phyloP scores from a whole-genome alignment of 2,797 vertebrate species.

The Hoplostethus mediterraneus region DNA sequence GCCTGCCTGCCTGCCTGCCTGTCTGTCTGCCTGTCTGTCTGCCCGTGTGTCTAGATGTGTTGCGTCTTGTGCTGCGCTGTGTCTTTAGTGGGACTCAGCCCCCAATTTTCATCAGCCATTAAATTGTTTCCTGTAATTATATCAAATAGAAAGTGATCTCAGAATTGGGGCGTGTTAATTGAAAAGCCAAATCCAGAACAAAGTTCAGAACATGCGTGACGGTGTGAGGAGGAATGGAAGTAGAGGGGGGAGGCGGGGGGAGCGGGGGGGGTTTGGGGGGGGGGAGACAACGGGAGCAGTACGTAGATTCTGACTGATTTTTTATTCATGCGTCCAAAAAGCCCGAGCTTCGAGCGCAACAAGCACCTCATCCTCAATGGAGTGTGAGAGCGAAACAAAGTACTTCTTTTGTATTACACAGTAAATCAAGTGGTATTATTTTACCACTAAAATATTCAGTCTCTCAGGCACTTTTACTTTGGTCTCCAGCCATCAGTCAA shows the following conservation, averaged over 20 bases:
- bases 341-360: constrained; percentile 74
- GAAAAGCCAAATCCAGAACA: constrained; percentile 95
- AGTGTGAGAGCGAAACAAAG: constrained; percentile 85
- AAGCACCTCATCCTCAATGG: constrained; percentile 83
- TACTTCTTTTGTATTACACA: constrained; percentile 89
- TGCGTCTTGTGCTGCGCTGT: constrained; percentile 68
- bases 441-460: constrained; percentile 95
- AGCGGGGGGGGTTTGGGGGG: not conserved
- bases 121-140: constrained; percentile 98
- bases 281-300: not conserved
- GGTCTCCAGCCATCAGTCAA: constrained; percentile 96
- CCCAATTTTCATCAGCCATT: constrained; percentile 95
- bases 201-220: constrained; percentile 90
- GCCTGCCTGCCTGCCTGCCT: constrained; percentile 71
- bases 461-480: constrained; percentile 97
- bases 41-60: constrained; percentile 74
- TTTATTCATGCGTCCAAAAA: constrained; percentile 85
- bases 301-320: constrained; percentile 78
- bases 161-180: constrained; percentile 93
- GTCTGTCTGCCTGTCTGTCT: constrained; percentile 77
- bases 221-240: not conserved
- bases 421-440: constrained; percentile 99
- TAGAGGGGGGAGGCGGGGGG: constrained; percentile 3
- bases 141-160: constrained; percentile 93
- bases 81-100: constrained; percentile 89